Conservation (phyloP, 2,888 invertebrate genomes). For the Nephrotoma guestfalica region DNA sequence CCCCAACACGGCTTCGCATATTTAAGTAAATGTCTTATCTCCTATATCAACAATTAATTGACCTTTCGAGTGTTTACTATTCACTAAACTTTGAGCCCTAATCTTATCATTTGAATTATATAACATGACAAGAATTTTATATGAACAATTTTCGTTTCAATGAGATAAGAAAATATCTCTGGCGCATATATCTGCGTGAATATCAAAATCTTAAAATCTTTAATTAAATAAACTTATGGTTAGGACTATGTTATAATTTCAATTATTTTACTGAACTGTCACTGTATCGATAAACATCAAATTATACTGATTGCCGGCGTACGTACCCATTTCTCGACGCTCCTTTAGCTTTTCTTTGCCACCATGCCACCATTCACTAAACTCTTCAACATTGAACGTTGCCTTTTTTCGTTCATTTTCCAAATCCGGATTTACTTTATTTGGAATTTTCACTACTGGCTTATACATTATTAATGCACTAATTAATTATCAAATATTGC, state of each 20-base stretch:
- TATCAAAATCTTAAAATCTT: too few species aligned
- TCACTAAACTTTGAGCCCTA: not conserved
- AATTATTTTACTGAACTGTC: too few species aligned
- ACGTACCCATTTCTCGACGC: conserved; percentile 36
- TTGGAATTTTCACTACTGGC: not conserved
- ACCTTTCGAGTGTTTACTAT: not conserved
- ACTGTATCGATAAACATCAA: too few species aligned
- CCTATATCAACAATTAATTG: not conserved
- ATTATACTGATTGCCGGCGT: too few species aligned
- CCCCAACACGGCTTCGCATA: not conserved
- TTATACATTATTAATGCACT: not conserved
- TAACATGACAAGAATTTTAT: not conserved
- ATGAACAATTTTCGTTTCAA: not conserved
- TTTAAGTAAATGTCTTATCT: not conserved
- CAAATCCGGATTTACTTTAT: conserved; percentile 50
- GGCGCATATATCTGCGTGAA: too few species aligned
- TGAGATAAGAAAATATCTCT: too few species aligned
- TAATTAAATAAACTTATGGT: too few species aligned
- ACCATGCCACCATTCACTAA: conserved; percentile 67
- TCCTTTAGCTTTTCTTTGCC: conserved; percentile 54
- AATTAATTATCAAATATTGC: not conserved
- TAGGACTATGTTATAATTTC: too few species aligned
- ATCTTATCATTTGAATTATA: not conserved
- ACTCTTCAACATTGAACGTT: conserved; percentile 56
- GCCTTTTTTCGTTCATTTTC: conserved; percentile 57